phyloP scores from a whole-genome alignment of 2,888 invertebrate genomes.

The Ethmia dodecea region DNA sequence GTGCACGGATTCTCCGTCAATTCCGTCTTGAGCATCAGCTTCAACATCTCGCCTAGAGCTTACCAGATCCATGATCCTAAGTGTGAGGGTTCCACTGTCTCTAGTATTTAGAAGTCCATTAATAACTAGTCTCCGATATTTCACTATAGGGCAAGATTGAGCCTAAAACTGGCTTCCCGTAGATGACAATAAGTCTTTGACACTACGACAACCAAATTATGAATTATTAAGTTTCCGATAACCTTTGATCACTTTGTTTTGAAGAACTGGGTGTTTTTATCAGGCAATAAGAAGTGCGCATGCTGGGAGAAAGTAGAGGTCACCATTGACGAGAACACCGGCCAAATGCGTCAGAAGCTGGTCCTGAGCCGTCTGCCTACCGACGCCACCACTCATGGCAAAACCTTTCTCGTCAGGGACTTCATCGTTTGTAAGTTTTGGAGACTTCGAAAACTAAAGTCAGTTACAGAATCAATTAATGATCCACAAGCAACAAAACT shows the following conservation, averaged over 20 bases:
- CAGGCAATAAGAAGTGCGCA: slow-evolving; percentile 49
- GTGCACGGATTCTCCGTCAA: slow-evolving; percentile 64
- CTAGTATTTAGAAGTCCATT: too few relatives aligned
- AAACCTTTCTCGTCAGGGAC: slow-evolving; percentile 71
- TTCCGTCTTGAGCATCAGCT: slow-evolving; percentile 67
- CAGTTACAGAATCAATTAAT: too few relatives aligned
- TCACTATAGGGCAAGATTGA: too few relatives aligned
- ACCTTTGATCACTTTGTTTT: neutral
- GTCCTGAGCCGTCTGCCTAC: slow-evolving; percentile 53
- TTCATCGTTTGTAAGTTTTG: slow-evolving; percentile 78
- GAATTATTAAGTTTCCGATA: neutral
- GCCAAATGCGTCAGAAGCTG: slow-evolving; percentile 40
- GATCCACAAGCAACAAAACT: too few relatives aligned
- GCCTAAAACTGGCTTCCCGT: too few relatives aligned
- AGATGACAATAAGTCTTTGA: too few relatives aligned
- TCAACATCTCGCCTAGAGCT: slow-evolving; percentile 58
- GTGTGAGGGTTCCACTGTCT: slow-evolving; percentile 48
- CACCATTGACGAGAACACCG: slow-evolving; percentile 38
- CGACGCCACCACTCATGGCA: slow-evolving; percentile 64
- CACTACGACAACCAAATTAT: too few relatives aligned
- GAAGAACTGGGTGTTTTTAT: neutral
- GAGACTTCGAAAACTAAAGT: too few relatives aligned
- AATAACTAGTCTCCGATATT: too few relatives aligned
- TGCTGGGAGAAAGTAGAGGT: slow-evolving; percentile 57
- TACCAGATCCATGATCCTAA: slow-evolving; percentile 49